phyloP scores from a whole-genome alignment of 2,113 vertebrate species.

The Podarcis cretensis region DNA sequence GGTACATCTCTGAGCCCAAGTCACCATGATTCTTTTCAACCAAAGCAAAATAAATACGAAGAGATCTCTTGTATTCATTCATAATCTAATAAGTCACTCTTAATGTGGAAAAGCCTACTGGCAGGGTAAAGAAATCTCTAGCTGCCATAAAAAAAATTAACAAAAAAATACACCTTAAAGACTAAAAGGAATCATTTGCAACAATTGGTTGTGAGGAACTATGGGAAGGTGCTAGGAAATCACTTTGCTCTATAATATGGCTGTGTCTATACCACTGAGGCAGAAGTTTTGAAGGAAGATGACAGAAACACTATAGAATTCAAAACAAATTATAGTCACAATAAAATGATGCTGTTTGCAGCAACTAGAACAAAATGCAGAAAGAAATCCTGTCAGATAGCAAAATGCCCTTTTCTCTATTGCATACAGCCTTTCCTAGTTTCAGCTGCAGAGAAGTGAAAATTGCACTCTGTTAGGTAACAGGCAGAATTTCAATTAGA shows the following conservation, averaged over 20 bases:
- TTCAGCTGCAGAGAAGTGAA: conserved; percentile 39
- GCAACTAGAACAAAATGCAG: neutral
- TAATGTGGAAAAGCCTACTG: neutral
- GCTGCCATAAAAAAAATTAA: neutral
- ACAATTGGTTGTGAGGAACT: conserved; percentile 32
- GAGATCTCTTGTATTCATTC: neutral
- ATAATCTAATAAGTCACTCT: neutral
- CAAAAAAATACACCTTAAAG: neutral
- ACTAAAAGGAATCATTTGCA: neutral
- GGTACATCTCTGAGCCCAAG: neutral
- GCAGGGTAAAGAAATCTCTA: neutral
- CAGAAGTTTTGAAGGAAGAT: conserved; percentile 40
- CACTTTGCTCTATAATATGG: conserved; percentile 35
- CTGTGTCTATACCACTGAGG: conserved; percentile 27
- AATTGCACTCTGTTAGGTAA: conserved; percentile 31
- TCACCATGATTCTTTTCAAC: neutral
- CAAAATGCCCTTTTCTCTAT: neutral
- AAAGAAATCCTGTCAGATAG: conserved; percentile 25
- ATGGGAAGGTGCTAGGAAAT: conserved; percentile 33
- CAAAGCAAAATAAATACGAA: neutral
- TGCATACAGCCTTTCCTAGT: neutral
- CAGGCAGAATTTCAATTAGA: conserved; percentile 30
- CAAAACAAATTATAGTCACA: neutral
- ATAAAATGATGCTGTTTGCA: neutral
- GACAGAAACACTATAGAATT: conserved; percentile 41